phyloP scores from a whole-genome alignment of 2,888 invertebrate genomes.

The Smittia sp. region DNA sequence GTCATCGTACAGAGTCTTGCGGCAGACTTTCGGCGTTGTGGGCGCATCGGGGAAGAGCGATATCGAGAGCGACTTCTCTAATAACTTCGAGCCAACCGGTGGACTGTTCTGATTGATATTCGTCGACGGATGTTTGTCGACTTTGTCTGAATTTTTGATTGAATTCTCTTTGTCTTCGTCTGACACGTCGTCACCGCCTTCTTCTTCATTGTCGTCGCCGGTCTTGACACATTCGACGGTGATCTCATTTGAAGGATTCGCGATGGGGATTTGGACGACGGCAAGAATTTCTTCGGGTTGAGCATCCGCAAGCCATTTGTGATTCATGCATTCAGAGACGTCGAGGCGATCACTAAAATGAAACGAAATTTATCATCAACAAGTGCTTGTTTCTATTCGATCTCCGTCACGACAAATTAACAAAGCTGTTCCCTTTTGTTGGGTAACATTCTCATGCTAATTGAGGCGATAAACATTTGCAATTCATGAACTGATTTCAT shows the following conservation, averaged over 20 bases:
- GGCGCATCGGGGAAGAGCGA: slow-evolving; percentile 63
- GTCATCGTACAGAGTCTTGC: slow-evolving; percentile 50
- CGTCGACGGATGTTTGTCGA: slow-evolving; percentile 42
- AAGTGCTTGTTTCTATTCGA: background rate
- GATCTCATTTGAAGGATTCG: background rate
- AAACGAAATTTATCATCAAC: background rate
- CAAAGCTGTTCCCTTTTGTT: background rate
- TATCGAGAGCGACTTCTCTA: slow-evolving; percentile 45
- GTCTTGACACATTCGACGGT: background rate
- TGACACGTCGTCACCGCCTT: background rate
- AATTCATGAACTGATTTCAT: background rate
- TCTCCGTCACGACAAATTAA: background rate
- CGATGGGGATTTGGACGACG: background rate
- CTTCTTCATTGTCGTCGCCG: background rate
- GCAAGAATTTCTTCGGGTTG: background rate
- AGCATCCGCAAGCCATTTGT: slow-evolving; percentile 79
- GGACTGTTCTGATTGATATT: slow-evolving; percentile 26
- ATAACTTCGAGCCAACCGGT: slow-evolving; percentile 49
- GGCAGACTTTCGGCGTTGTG: slow-evolving; percentile 65
- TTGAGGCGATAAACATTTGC: background rate
- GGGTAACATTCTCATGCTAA: background rate
- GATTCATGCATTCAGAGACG: slow-evolving; percentile 83
- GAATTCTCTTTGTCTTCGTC: slow-evolving; percentile 44
- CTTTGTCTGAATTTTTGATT: slow-evolving; percentile 43
- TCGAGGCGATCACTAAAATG: slow-evolving; percentile 76